A percentile compares a stretch with the other conserved stretches of the same genome.
These are phyloP conservation scores for Whitmania pigra DNA, from an alignment of 1,140 invertebrate species.

Conservation along the genomic window DNA sequence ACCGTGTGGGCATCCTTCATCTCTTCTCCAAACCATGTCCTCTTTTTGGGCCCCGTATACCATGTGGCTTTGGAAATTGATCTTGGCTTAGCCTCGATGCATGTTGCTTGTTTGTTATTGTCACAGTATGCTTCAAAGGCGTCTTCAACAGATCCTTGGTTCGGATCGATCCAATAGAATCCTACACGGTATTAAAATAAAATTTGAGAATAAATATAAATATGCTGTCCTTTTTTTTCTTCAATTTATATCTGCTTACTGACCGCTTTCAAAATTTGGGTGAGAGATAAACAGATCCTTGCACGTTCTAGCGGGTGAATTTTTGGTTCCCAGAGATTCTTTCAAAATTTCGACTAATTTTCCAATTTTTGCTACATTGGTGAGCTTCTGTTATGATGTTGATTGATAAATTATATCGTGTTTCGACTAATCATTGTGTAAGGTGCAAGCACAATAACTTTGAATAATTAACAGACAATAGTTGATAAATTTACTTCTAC, in stretches of 20 bases:
- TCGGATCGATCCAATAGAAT: slow-evolving; percentile 78
- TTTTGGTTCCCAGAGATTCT: slow-evolving; percentile 45
- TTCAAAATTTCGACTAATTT: slow-evolving; percentile 9
- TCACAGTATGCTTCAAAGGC: slow-evolving; percentile 71
- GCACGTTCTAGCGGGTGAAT: slow-evolving; percentile 68
- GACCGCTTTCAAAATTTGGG: slow-evolving; percentile 59
- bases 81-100: slow-evolving; percentile 55
- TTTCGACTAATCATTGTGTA: not conserved
- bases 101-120: slow-evolving; percentile 55
- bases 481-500: not conserved
- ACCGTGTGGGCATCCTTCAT: slow-evolving; percentile 32
- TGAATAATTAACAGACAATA: no score
- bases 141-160: slow-evolving; percentile 63
- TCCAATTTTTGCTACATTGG: not conserved
- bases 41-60: slow-evolving; percentile 28
- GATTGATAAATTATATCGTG: not conserved
- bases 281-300: slow-evolving; percentile 61
- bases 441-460: no score
- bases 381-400: not conserved
- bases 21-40: slow-evolving; percentile 34
- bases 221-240: no score
- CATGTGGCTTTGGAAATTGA: slow-evolving; percentile 37
- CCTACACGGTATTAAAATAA: slow-evolving; percentile 44
- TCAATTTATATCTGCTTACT: slow-evolving; percentile 25
- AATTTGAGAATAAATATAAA: not conserved